phyloP scores from a whole-genome alignment of 2,888 invertebrate genomes.

The Scrobipalpa costella region DNA sequence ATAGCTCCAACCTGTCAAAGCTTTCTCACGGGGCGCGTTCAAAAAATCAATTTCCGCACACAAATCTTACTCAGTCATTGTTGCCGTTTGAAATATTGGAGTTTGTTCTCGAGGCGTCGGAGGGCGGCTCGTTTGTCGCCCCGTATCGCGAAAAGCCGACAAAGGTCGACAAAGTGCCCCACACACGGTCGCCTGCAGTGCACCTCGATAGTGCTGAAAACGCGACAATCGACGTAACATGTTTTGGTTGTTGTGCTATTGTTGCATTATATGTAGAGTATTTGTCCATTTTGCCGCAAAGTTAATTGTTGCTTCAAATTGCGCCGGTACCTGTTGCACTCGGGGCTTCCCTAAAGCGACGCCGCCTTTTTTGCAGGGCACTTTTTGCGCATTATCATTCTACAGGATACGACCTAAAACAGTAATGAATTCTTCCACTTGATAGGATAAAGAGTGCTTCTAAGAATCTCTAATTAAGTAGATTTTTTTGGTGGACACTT shows the following conservation, averaged over 20 bases:
- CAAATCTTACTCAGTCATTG: slow-evolving; percentile 77
- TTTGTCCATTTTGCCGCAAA: slow-evolving; percentile 55
- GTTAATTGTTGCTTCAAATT: slow-evolving; percentile 59
- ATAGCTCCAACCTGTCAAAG: slow-evolving; percentile 71
- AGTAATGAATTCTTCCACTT: not conserved
- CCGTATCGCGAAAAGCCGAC: slow-evolving; percentile 37
- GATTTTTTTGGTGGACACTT: too few species aligned
- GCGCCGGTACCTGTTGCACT: slow-evolving; percentile 49
- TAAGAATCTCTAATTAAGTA: too few species aligned
- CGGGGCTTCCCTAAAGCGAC: slow-evolving; percentile 32
- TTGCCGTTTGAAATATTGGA: slow-evolving; percentile 73
- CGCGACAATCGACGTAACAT: slow-evolving; percentile 70
- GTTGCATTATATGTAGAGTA: slow-evolving; percentile 47
- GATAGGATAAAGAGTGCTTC: too few species aligned
- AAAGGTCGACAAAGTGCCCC: slow-evolving; percentile 37
- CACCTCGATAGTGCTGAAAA: slow-evolving; percentile 72
- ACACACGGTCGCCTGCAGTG: slow-evolving; percentile 60
- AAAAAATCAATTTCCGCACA: slow-evolving; percentile 81
- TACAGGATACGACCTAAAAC: slow-evolving; percentile 13
- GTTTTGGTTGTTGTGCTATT: slow-evolving; percentile 68
- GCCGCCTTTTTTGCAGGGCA: slow-evolving; percentile 31
- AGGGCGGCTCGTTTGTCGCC: slow-evolving; percentile 54
- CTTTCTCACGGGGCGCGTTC: slow-evolving; percentile 67
- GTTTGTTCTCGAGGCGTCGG: slow-evolving; percentile 56
- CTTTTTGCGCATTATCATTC: slow-evolving; percentile 19